Evolutionary conservation across 2,113 vertebrate genomes (phyloP).

Genomic region (Xiphophorus hellerii): DNA sequence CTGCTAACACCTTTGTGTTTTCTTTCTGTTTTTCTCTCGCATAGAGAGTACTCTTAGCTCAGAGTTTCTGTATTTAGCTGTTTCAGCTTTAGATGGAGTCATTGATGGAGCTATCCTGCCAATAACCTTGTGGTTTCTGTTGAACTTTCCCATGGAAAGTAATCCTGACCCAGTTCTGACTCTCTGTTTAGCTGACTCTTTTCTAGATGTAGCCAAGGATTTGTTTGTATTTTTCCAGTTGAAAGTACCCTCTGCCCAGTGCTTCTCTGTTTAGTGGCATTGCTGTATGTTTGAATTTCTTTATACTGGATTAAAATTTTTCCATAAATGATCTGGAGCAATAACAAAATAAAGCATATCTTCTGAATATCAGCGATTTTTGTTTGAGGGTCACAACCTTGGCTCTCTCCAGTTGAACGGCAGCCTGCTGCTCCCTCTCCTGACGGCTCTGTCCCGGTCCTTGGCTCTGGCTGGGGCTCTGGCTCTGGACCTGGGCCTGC

Average conservation of each 20-base stretch:
- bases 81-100: too few species aligned
- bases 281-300: too few species aligned
- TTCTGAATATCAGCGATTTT: background rate
- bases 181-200: too few species aligned
- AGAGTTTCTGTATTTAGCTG: too few species aligned
- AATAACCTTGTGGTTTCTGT: too few species aligned
- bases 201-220: too few species aligned
- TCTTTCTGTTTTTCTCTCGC: too few species aligned
- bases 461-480: conserved; percentile 81
- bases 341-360: background rate
- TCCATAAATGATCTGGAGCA: background rate
- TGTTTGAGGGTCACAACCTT: conserved; percentile 80
- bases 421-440: conserved; percentile 93
- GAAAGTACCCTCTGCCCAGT: background rate
- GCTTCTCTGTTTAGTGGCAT: background rate
- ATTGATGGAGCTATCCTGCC: too few species aligned
- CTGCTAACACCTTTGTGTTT: too few species aligned
- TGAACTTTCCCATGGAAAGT: too few species aligned
- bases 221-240: background rate
- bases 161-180: too few species aligned
- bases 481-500: conserved; percentile 78
- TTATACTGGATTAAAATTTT: too few species aligned
- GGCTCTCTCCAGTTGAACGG: conserved; percentile 94
- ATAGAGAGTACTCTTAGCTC: background rate
- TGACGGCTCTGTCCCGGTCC: conserved; percentile 86